Evolutionary conservation across 2,797 vertebrate genomes (phyloP).

Genomic region (Phoxinus dragarum): DNA sequence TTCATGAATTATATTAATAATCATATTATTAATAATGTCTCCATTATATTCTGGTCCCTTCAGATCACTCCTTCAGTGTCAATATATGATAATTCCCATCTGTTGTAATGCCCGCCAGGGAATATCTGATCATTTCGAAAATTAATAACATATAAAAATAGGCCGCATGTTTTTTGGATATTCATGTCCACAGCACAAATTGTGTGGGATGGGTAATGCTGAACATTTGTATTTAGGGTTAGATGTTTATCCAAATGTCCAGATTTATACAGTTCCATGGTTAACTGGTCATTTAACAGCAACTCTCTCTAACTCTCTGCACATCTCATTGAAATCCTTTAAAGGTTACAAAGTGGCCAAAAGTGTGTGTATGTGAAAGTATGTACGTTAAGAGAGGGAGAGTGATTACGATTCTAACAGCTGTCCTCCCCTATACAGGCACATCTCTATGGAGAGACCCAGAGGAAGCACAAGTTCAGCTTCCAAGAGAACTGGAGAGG

Average conservation of each 20-base stretch:
- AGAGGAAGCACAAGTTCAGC: slow-evolving; percentile 44
- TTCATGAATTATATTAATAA: neutral
- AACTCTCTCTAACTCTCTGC: neutral
- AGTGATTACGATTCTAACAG: slow-evolving; percentile 66
- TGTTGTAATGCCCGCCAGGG: neutral
- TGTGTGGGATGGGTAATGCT: neutral
- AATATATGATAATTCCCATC: neutral
- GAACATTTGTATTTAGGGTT: neutral
- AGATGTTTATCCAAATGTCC: neutral
- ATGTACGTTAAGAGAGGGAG: slow-evolving; percentile 13
- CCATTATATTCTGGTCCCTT: neutral
- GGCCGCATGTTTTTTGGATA: neutral
- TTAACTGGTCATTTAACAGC: neutral
- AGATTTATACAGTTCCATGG: neutral
- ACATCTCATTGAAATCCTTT: slow-evolving; percentile 33
- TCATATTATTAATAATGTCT: neutral
- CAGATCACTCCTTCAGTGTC: neutral
- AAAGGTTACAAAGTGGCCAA: slow-evolving; percentile 47
- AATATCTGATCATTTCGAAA: neutral
- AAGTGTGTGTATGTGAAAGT: slow-evolving; percentile 14
- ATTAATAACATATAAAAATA: neutral
- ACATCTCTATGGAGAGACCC: slow-evolving; percentile 40
- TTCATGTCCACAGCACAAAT: neutral
- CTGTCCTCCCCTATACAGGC: slow-evolving; percentile 66
- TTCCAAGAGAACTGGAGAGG: slow-evolving; percentile 41